Evolutionary conservation across 2,888 invertebrate species (phyloP).

Genomic region (Seira musarum): DNA sequence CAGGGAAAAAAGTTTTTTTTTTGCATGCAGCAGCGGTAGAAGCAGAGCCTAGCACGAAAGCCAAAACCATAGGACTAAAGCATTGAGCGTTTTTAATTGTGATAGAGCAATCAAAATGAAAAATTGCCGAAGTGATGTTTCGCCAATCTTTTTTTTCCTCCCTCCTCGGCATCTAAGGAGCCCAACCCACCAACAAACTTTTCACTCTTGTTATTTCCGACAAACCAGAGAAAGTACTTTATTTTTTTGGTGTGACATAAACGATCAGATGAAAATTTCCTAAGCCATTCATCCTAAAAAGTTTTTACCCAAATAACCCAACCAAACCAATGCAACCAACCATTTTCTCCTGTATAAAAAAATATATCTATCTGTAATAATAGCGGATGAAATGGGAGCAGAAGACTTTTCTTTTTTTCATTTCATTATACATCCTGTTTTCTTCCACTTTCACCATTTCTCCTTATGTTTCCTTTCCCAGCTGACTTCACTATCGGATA

Average conservation of each 20-base stretch:
- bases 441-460: constrained; percentile 7
- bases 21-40: too few relatives aligned
- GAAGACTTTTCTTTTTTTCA: constrained; percentile 3
- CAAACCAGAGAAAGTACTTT: constrained; percentile 7
- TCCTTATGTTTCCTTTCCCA: constrained; percentile 26
- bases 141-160: not conserved
- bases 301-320: not conserved
- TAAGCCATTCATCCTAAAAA: constrained; percentile 8
- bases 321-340: not conserved
- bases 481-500: constrained; percentile 24
- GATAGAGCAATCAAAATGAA: constrained; percentile 5
- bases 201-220: constrained; percentile 15
- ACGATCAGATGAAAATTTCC: constrained; percentile 16
- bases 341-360: not conserved
- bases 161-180: not conserved
- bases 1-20: too few relatives aligned
- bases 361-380: constrained; percentile 19
- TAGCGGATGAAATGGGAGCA: constrained; percentile 13
- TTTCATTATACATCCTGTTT: constrained; percentile 21
- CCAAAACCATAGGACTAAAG: too few relatives aligned
- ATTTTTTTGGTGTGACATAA: constrained; percentile 17
- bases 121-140: not conserved
- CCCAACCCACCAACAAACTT: not conserved
- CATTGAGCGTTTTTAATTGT: constrained; percentile 9
- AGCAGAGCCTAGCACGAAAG: too few relatives aligned